Conservation (phyloP, 2,113 vertebrate species). For the Reinhardtius hippoglossoides region DNA sequence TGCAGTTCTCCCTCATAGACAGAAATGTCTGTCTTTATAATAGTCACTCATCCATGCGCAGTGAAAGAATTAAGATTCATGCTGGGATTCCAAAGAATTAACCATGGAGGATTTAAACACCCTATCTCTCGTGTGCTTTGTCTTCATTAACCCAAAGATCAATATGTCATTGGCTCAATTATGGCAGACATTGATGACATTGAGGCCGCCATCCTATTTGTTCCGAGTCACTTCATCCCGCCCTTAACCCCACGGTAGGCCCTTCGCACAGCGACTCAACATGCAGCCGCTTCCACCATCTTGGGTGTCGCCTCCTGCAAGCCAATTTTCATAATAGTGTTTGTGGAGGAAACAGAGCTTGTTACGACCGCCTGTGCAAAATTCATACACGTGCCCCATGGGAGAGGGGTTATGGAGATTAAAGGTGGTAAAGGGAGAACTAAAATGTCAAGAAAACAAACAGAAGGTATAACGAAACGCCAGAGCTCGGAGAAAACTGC, state of each 20-base stretch:
- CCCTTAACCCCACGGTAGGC: conserved; percentile 39
- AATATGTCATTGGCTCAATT: conserved; percentile 79
- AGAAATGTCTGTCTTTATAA: conserved; percentile 31
- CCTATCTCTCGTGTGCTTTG: conserved; percentile 66
- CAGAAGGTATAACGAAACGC: not conserved
- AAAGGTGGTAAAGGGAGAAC: conserved; percentile 39
- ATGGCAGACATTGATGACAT: conserved; percentile 71
- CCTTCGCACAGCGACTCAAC: conserved; percentile 14
- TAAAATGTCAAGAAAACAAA: conserved; percentile 20
- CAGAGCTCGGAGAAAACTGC: not conserved
- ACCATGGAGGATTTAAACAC: conserved; percentile 58
- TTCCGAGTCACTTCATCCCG: conserved; percentile 67
- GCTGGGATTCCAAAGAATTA: conserved; percentile 52
- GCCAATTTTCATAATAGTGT: conserved; percentile 58
- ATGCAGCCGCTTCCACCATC: conserved; percentile 10
- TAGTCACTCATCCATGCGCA: conserved; percentile 24
- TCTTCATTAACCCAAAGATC: conserved; percentile 81
- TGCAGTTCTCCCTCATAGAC: conserved; percentile 7
- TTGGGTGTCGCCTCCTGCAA: conserved; percentile 30
- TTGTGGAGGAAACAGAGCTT: conserved; percentile 67
- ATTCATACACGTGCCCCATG: conserved; percentile 19
- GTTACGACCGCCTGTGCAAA: conserved; percentile 46
- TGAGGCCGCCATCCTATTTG: conserved; percentile 72
- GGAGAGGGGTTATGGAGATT: conserved; percentile 40
- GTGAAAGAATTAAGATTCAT: conserved; percentile 55